Evolutionary conservation across 2,888 invertebrate species (phyloP).

Genomic region (Zaprionus obscuricornis): DNA sequence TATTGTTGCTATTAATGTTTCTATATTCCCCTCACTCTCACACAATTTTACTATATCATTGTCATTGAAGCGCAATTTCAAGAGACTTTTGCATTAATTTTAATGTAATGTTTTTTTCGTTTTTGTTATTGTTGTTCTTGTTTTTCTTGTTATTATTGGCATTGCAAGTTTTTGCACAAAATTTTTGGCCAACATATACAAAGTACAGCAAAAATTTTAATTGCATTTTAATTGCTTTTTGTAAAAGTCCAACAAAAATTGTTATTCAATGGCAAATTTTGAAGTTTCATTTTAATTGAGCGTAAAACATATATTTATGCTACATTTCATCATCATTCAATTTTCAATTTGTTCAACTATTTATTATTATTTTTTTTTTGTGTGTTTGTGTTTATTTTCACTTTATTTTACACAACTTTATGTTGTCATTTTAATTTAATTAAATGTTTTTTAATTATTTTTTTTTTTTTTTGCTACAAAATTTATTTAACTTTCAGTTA

Average conservation of each 20-base stretch:
- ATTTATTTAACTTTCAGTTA: too few relatives aligned
- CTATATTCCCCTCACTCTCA: too few relatives aligned
- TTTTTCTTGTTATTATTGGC: too few relatives aligned
- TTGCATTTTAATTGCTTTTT: constrained; percentile 64
- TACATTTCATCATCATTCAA: background rate
- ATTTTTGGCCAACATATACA: too few relatives aligned
- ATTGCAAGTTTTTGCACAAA: too few relatives aligned
- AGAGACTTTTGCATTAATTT: constrained; percentile 27
- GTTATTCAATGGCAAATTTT: constrained; percentile 18
- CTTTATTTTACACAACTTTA: too few relatives aligned
- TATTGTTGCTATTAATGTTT: constrained; percentile 8
- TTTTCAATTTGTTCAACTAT: background rate
- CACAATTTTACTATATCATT: constrained; percentile 31
- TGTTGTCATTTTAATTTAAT: too few relatives aligned
- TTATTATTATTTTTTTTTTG: constrained; percentile 1
- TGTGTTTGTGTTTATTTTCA: too few relatives aligned
- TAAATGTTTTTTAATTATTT: too few relatives aligned
- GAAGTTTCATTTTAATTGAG: constrained; percentile 52
- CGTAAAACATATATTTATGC: constrained; percentile 23
- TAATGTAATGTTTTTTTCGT: too few relatives aligned
- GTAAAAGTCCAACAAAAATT: constrained; percentile 12
- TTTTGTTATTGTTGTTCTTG: too few relatives aligned
- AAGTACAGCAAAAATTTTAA: constrained; percentile 38
- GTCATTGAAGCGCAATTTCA: constrained; percentile 35
- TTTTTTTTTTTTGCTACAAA: too few relatives aligned